Percentiles rank a stretch among this genome's conserved stretches.
Conservation (phyloP, 2,797 vertebrate genomes). For the Acanthiza pusilla region DNA sequence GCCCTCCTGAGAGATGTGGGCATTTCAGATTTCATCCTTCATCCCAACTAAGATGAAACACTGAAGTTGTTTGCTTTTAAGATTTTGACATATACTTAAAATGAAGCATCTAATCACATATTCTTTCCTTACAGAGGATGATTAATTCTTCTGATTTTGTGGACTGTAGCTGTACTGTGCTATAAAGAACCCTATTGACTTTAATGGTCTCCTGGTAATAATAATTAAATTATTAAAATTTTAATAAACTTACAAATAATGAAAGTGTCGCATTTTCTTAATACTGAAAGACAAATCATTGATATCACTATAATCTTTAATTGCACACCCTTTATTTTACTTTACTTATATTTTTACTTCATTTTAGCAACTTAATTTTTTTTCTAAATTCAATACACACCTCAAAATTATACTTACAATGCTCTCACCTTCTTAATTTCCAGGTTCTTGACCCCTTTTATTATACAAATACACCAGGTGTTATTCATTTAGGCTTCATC, state of each 20-base stretch:
- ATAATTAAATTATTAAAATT: neutral
- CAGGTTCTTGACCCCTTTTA: neutral
- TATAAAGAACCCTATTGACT: neutral
- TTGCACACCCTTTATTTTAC: neutral
- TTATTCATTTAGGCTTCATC: neutral
- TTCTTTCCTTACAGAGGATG: neutral
- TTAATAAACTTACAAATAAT: neutral
- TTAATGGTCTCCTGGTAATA: neutral
- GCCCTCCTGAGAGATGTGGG: neutral
- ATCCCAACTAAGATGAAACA: neutral
- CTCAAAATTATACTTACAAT: neutral
- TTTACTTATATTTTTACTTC: neutral
- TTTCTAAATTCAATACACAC: neutral
- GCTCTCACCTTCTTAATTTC: neutral
- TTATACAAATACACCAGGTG: neutral
- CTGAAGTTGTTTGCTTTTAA: neutral
- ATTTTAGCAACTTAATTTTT: neutral
- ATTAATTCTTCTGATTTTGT: neutral
- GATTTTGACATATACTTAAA: neutral
- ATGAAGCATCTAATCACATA: neutral
- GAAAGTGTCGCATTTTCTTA: neutral
- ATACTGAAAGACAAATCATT: neutral
- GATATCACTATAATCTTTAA: neutral
- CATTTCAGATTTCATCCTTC: slow-evolving; percentile 16
- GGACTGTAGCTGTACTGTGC: neutral